phyloP scores from a whole-genome alignment of 2,113 vertebrate species.

The Cynoglossus semilaevis region DNA sequence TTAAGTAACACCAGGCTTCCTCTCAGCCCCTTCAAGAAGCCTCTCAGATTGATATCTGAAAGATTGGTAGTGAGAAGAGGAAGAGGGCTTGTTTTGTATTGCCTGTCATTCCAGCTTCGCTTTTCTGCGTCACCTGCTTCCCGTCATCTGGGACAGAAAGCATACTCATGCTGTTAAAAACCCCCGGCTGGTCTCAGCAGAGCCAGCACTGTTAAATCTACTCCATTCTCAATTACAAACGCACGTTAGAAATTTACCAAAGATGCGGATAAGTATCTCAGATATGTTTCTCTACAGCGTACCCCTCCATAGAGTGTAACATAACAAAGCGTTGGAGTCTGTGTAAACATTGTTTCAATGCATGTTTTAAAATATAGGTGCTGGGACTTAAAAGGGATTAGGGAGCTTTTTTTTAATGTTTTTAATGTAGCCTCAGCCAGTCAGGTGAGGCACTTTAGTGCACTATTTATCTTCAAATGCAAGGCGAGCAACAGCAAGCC shows the following conservation, averaged over 20 bases:
- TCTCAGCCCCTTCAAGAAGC: constrained; percentile 57
- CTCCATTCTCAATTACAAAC: constrained; percentile 33
- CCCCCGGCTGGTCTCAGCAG: neutral
- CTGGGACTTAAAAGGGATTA: constrained; percentile 62
- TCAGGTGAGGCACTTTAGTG: constrained; percentile 55
- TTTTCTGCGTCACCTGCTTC: constrained; percentile 42
- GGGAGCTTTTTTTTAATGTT: constrained; percentile 27
- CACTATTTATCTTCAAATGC: constrained; percentile 73
- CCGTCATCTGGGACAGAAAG: constrained; percentile 11
- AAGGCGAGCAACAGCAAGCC: constrained; percentile 54
- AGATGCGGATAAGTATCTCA: constrained; percentile 19
- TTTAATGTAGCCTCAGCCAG: constrained; percentile 25
- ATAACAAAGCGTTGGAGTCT: constrained; percentile 13
- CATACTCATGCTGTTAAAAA: constrained; percentile 12
- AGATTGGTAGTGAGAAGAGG: constrained; percentile 3
- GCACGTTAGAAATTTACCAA: constrained; percentile 19
- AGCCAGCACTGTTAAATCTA: constrained; percentile 3
- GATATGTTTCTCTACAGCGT: constrained; percentile 8
- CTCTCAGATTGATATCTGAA: constrained; percentile 62
- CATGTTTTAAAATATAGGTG: constrained; percentile 42
- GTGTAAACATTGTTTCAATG: constrained; percentile 47
- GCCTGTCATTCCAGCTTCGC: constrained; percentile 48
- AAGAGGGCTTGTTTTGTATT: neutral
- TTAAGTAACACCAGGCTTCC: constrained; percentile 55
- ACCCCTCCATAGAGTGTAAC: constrained; percentile 20